A percentile compares a stretch with the other conserved stretches of the same genome.
Evolutionary conservation across 2,888 invertebrate genomes (phyloP).

Genomic region (Chalcis sispes): DNA sequence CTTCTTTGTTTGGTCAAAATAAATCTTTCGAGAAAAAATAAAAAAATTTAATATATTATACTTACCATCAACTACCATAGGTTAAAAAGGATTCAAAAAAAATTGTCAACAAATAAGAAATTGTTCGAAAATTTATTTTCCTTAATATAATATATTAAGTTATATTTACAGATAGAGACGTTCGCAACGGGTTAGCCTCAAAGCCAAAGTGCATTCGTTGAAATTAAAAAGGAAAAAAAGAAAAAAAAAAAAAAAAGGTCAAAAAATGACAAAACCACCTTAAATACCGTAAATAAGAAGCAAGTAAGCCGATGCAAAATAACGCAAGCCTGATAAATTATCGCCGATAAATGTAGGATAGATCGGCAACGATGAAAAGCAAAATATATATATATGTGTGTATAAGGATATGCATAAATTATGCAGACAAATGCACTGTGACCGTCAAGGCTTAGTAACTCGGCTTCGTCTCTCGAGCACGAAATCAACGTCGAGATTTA

Average conservation of each 20-base stretch:
- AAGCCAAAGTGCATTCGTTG: slow-evolving; percentile 49
- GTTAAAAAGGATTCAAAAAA: too few species aligned
- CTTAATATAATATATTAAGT: slow-evolving; percentile 17
- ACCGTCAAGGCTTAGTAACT: slow-evolving; percentile 50
- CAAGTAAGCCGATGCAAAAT: neutral
- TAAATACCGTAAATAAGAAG: neutral
- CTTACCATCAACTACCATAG: too few species aligned
- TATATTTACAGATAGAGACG: slow-evolving; percentile 46
- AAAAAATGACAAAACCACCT: neutral
- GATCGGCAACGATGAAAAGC: too few species aligned
- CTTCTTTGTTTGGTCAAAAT: too few species aligned
- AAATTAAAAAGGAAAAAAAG: neutral
- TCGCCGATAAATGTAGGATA: too few species aligned
- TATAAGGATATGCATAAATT: too few species aligned
- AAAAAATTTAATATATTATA: too few species aligned
- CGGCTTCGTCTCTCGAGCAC: slow-evolving; percentile 16
- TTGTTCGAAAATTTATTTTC: slow-evolving; percentile 42
- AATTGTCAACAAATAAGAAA: too few species aligned
- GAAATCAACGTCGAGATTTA: too few species aligned
- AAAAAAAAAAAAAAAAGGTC: slow-evolving; percentile 5
- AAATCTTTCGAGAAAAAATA: too few species aligned
- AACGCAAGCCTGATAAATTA: too few species aligned
- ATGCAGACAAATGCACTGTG: slow-evolving; percentile 48
- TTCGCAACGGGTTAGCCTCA: slow-evolving; percentile 29
- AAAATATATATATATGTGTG: too few species aligned